These are phyloP conservation scores for Pangasius mekongensis DNA, from an alignment of 2,797 vertebrate genomes.

Conservation along the genomic window DNA sequence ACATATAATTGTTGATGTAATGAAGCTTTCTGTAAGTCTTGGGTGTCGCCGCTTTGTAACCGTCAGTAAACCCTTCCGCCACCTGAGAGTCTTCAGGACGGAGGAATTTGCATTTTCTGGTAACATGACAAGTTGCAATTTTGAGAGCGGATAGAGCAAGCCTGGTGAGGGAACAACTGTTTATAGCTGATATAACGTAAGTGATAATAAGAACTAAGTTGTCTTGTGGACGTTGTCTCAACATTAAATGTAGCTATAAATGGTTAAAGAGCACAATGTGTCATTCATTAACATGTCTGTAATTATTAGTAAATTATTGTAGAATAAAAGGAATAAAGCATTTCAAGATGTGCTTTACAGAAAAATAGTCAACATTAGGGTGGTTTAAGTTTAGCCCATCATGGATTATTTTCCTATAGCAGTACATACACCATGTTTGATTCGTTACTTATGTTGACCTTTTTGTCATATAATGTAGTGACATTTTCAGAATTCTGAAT, in stretches of 20 bases:
- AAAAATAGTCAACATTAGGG: not conserved
- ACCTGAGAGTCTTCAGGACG: not conserved
- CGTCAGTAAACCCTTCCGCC: not conserved
- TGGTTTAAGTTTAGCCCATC: not conserved
- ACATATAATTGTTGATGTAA: not conserved
- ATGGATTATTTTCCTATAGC: not conserved
- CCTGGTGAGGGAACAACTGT: not conserved
- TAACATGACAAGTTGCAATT: not conserved
- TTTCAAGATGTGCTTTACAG: not conserved
- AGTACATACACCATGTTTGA: not conserved
- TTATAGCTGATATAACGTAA: not conserved
- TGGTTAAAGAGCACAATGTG: not conserved
- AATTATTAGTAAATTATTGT: not conserved
- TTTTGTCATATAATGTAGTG: not conserved
- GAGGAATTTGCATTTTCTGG: not conserved
- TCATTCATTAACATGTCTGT: not conserved
- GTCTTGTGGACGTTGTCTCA: not conserved
- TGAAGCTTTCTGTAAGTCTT: not conserved
- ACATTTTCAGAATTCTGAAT: not conserved
- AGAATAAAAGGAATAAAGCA: not conserved
- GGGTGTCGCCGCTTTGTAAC: not conserved
- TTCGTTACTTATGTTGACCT: not conserved
- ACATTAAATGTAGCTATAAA: not conserved
- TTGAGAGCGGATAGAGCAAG: not conserved
- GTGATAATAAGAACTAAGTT: not conserved